Conservation (phyloP, 2,113 vertebrate species). For the Chunga burmeisteri region DNA sequence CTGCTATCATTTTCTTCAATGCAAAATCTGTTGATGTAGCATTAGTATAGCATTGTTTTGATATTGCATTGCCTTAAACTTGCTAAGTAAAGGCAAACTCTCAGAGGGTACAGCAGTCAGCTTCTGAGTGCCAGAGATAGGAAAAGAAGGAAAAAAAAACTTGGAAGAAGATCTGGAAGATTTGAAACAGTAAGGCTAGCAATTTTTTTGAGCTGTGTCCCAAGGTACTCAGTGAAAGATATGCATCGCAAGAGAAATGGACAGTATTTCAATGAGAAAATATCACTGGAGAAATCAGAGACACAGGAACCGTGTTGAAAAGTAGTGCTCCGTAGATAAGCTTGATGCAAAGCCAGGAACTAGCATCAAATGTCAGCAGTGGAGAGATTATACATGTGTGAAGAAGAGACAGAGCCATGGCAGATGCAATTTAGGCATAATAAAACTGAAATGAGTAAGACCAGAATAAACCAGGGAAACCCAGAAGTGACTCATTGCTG, state of each 20-base stretch:
- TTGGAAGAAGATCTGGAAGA: background rate
- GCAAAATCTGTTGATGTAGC: background rate
- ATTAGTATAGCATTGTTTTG: background rate
- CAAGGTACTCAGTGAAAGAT: background rate
- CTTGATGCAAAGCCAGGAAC: slow-evolving; percentile 25
- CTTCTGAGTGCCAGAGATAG: background rate
- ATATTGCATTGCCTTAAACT: background rate
- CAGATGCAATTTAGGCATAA: background rate
- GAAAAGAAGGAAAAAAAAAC: background rate
- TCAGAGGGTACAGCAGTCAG: background rate
- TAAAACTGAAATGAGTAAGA: slow-evolving; percentile 21
- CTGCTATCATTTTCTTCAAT: background rate
- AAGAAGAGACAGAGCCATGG: background rate
- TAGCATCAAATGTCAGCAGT: slow-evolving; percentile 3
- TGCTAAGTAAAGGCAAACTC: background rate
- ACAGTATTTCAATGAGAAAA: slow-evolving; percentile 20
- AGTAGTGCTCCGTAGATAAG: background rate
- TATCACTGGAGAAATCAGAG: slow-evolving; percentile 1
- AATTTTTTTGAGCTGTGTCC: background rate
- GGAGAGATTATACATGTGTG: background rate
- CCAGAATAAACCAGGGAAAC: slow-evolving; percentile 23
- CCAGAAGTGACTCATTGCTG: background rate
- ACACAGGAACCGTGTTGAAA: background rate
- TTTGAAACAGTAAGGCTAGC: background rate
- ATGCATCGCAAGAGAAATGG: background rate